phyloP scores from a whole-genome alignment of 2,888 invertebrate genomes.

The Anorthoa munda region DNA sequence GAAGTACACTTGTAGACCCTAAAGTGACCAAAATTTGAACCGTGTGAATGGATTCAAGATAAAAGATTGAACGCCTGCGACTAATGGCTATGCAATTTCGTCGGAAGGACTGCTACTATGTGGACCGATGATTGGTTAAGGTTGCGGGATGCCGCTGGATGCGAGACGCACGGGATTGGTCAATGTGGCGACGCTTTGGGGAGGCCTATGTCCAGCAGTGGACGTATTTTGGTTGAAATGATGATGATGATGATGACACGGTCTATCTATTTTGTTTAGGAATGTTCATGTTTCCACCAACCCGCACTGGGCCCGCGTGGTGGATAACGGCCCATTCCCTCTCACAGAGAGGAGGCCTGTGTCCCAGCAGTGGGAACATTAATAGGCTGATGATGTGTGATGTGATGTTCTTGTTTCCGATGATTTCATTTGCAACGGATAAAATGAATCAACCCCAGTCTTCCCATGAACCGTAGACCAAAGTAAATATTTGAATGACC shows the following conservation, averaged over 20 bases:
- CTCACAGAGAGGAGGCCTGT: too few species aligned
- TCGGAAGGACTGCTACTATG: neutral
- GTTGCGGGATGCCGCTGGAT: neutral
- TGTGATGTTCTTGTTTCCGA: neutral
- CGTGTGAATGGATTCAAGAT: neutral
- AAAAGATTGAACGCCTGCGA: neutral
- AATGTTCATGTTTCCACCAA: neutral
- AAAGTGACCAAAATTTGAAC: neutral
- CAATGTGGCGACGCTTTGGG: neutral
- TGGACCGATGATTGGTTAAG: neutral
- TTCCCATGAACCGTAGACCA: neutral
- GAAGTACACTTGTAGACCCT: neutral
- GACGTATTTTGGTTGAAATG: neutral
- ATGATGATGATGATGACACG: neutral
- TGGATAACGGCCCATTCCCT: too few species aligned
- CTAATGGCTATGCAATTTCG: neutral
- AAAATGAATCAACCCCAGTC: neutral
- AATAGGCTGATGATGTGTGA: too few species aligned
- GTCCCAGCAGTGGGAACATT: too few species aligned
- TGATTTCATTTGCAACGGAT: neutral
- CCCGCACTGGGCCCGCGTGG: too few species aligned
- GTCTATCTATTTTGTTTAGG: neutral
- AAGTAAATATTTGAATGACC: neutral
- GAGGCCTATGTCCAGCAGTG: neutral
- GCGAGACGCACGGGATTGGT: neutral